A percentile compares a stretch with the other conserved stretches of the same genome.
These are phyloP conservation scores for Microctonus aethiopoides DNA, from an alignment of 2,888 invertebrate species.

Conservation along the genomic window DNA sequence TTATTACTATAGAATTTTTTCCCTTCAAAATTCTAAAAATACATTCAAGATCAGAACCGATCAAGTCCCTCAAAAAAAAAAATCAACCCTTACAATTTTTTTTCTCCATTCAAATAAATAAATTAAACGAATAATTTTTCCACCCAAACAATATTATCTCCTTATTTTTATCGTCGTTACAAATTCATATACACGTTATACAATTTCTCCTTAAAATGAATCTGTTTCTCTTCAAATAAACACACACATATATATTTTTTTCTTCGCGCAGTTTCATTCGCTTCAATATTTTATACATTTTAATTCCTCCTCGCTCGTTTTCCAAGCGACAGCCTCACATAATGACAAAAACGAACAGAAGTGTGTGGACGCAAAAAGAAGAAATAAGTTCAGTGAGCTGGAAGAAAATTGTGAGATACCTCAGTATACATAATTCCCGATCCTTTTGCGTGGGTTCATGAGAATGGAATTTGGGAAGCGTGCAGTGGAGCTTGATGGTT, in stretches of 20 bases:
- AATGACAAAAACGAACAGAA: neutral
- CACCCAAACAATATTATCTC: slow-evolving; percentile 10
- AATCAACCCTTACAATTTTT: too few relatives aligned
- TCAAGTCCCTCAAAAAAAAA: too few relatives aligned
- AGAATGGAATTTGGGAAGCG: slow-evolving; percentile 39
- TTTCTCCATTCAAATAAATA: too few relatives aligned
- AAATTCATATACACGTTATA: slow-evolving; percentile 14
- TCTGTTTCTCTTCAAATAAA: slow-evolving; percentile 19
- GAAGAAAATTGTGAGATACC: too few relatives aligned
- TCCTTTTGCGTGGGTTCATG: slow-evolving; percentile 19
- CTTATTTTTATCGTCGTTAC: slow-evolving; percentile 26
- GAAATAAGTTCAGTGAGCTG: too few relatives aligned
- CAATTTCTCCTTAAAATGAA: slow-evolving; percentile 32
- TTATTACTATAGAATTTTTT: too few relatives aligned
- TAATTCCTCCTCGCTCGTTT: too few relatives aligned
- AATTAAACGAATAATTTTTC: neutral
- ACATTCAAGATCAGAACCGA: too few relatives aligned
- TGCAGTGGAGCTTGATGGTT: slow-evolving; percentile 18
- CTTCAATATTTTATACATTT: neutral
- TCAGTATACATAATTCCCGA: too few relatives aligned
- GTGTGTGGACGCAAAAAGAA: neutral
- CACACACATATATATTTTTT: neutral
- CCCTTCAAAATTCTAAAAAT: too few relatives aligned
- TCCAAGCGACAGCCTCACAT: too few relatives aligned
- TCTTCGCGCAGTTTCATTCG: slow-evolving; percentile 3